Base-by-base conservation (phyloP, 2,888 invertebrate genomes). In the Augiades crinisus region DNA sequence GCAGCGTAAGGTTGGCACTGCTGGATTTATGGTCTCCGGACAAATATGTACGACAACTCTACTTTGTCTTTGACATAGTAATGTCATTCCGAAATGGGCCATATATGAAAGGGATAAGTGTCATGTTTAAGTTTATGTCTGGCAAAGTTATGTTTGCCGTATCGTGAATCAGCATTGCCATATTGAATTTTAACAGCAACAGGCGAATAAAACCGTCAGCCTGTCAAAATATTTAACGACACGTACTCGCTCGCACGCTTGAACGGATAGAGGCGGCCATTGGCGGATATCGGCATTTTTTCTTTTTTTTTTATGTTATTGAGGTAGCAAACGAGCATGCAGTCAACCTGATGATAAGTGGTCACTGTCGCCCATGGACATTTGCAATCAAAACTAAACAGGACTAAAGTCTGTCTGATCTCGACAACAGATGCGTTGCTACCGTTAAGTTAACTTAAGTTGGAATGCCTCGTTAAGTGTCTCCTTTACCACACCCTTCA, bases 141-240 rank as follows among this genome's bases (percentile, higher is more conserved):
- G 38, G 21, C 19, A 44, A 43, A 45, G 47, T 52, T 46, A 38
- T 30, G 27, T 41, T 43, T 21, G 47, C 22, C 6, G 27, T 21
- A 36, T 37, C 43, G 62, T 60, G 61, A 65, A 55, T 65, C 61
- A 65, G 55, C 50, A 45, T 54, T 31, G 53, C 56, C 54, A 61
- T 61, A 62, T 64, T 64, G 60, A 65, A 64, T 62, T 57, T 62
- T 53, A 63, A 63, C 55, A 55, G 53, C 59, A 43, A 54, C 52
- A 47, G 53, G 55, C 60, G 60, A 59, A 66, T 63, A 63, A 65
- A 67, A 65, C 63, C 60, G 64, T 63, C 67, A 57, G 54, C 36
- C 59, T 68, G 68, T 68, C 68, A 66, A 65, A 68, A 68, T 64
- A 62, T 61, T 66, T 65, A 67, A 64, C 62, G 61, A 60, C 37